These are phyloP conservation scores for Agrenia bidenticulata DNA, from an alignment of 2,888 invertebrate species.

Conservation along the genomic window DNA sequence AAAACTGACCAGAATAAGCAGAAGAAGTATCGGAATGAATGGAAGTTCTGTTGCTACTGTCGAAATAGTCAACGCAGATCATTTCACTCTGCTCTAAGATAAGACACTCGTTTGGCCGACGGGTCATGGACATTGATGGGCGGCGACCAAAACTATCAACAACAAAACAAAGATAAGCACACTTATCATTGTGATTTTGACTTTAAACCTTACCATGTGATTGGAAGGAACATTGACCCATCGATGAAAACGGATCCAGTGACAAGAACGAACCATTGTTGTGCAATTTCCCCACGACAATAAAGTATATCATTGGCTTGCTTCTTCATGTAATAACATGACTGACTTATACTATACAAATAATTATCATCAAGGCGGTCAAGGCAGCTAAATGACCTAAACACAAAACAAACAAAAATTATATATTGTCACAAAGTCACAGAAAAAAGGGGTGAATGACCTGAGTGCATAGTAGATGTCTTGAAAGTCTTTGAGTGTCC, in stretches of 20 bases:
- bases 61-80: conserved; percentile 60
- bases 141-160: conserved; percentile 74
- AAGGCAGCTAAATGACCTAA: conserved; percentile 46
- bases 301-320: conserved; percentile 55
- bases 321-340: conserved; percentile 36
- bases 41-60: conserved; percentile 67
- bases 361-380: conserved; percentile 30
- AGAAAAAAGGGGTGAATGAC: conserved; percentile 24
- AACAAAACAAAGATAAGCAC: no score
- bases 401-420: conserved; percentile 15
- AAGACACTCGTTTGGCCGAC: conserved; percentile 79
- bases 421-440: background rate
- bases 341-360: conserved; percentile 29
- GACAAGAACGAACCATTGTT: conserved; percentile 79
- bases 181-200: background rate
- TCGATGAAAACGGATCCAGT: conserved; percentile 83
- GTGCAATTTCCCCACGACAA: conserved; percentile 76
- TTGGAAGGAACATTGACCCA: conserved; percentile 80
- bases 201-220: conserved; percentile 55
- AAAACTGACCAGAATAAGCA: conserved; percentile 76
- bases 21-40: conserved; percentile 93
- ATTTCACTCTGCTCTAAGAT: conserved; percentile 83
- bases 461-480: conserved; percentile 44
- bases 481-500: conserved; percentile 58
- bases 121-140: conserved; percentile 69